Percentiles rank a stretch among this genome's conserved stretches.
phyloP scores from a whole-genome alignment of 2,888 invertebrate species.

The Pristionchus entomophagus region DNA sequence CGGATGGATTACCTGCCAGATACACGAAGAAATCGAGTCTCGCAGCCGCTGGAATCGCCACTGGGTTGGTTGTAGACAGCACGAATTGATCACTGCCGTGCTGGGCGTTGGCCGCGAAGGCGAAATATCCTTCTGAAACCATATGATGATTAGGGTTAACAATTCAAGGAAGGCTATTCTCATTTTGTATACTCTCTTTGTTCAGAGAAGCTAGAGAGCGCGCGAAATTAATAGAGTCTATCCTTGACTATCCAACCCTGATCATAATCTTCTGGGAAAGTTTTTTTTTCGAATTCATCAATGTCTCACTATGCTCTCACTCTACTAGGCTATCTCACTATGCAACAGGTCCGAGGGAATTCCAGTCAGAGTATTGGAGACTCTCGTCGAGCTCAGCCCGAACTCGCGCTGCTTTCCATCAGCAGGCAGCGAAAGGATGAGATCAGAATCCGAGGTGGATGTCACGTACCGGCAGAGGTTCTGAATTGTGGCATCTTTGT shows the following conservation, averaged over 20 bases:
- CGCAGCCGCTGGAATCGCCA: conserved; percentile 52
- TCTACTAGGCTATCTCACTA: too few species aligned
- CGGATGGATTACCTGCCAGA: conserved; percentile 63
- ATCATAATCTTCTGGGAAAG: too few species aligned
- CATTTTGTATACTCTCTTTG: background rate
- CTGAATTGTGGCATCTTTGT: conserved; percentile 49
- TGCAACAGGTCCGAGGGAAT: conserved; percentile 59
- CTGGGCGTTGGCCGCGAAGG: conserved; percentile 58
- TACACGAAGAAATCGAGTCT: conserved; percentile 65
- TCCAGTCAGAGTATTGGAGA: conserved; percentile 66
- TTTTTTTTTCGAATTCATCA: too few species aligned
- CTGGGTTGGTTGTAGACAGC: conserved; percentile 52
- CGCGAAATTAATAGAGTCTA: too few species aligned
- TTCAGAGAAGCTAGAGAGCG: background rate
- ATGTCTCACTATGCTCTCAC: too few species aligned
- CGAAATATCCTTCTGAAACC: conserved; percentile 62
- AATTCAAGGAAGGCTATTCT: too few species aligned
- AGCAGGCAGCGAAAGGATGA: conserved; percentile 48
- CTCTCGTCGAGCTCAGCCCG: conserved; percentile 57
- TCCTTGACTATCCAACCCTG: too few species aligned
- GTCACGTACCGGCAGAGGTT: conserved; percentile 64
- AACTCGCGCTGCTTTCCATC: conserved; percentile 54
- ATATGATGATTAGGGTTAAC: too few species aligned
- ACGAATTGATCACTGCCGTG: conserved; percentile 57
- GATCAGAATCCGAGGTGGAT: conserved; percentile 50